phyloP scores from a whole-genome alignment of 2,888 invertebrate genomes.

The Augochlorella aurata region DNA sequence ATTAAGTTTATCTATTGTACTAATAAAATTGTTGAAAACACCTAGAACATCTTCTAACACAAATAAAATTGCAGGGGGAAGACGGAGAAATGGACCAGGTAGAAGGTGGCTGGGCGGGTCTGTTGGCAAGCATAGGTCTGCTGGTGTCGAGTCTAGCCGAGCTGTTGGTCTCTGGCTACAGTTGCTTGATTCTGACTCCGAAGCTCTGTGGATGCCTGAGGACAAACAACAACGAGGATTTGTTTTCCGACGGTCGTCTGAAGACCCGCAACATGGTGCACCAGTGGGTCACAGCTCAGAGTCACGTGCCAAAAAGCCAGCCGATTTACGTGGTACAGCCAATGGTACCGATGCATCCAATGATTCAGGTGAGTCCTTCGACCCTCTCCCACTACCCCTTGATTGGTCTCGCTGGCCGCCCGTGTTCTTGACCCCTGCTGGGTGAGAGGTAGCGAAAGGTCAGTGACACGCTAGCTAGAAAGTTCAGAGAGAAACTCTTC shows the following conservation, averaged over 20 bases:
- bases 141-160: constrained; percentile 85
- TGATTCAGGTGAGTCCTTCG: constrained; percentile 75
- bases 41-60: not conserved
- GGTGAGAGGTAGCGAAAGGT: constrained; percentile 67
- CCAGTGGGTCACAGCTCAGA: constrained; percentile 80
- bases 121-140: constrained; percentile 86
- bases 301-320: constrained; percentile 77
- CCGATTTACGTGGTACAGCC: constrained; percentile 80
- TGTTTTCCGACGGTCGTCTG: constrained; percentile 65
- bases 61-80: constrained; percentile 66
- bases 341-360: constrained; percentile 77
- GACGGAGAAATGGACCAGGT: constrained; percentile 75
- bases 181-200: constrained; percentile 77
- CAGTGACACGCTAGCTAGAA: constrained; percentile 77
- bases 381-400: constrained; percentile 44
- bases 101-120: constrained; percentile 85
- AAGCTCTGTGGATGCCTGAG: constrained; percentile 78
- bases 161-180: constrained; percentile 78
- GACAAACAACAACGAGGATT: constrained; percentile 54
- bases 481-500: constrained; percentile 71
- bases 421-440: constrained; percentile 30
- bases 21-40: too few relatives aligned
- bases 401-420: constrained; percentile 9
- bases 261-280: constrained; percentile 80
- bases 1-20: too few relatives aligned